Evolutionary conservation across 2,888 invertebrate species (phyloP), one percentile per base, ranked within the genome.

Genomic region (Parnassius smintheus): DNA sequence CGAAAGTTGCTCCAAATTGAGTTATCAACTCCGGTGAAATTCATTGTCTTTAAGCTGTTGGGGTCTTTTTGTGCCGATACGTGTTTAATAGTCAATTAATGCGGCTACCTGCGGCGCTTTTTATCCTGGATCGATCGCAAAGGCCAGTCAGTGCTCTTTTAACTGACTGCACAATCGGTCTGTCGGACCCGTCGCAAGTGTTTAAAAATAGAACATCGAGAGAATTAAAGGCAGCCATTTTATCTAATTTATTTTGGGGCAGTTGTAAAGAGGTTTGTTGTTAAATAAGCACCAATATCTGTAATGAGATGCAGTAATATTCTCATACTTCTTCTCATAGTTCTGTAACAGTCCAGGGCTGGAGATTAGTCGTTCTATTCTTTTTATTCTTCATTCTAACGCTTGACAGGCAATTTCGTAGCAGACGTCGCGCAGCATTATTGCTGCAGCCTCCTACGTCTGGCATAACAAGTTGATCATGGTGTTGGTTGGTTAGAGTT

Each of bases 11-110:
- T 78, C 85, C 76, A 89, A 91, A 91, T 91, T 91, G 86, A 91
- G 91, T 91, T 90, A 91, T 91, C 90, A 90, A 88, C 79, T 88
- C 88, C 84, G 75, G 87, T 89, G 83, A 89, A 91, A 88, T 88
- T 89, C 91, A 91, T 91, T 91, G 91, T 91, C 88, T 90, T 88
- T 83, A 77, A 75, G 74, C 78, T 80, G 81, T 79, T 79, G 75
- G 74, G 76, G 76, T 75, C 81, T 84, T 88, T 88, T 88, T 88
- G 83, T 85, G 87, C 85, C 80, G 87, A 86, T 88, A 83, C 88
- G 81, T 79, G 83, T 83, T 89, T 90, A 88, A 91, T 90, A 90
- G 88, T 86, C 90, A 88, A 91, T 91, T 91, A 91, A 86, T 85
- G 85, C 76, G 73, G 85, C 86, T 90, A 90, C 90, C 91, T 86